Evolutionary conservation across 2,113 vertebrate species (phyloP).

Genomic region (Sylvilagus bachmani): DNA sequence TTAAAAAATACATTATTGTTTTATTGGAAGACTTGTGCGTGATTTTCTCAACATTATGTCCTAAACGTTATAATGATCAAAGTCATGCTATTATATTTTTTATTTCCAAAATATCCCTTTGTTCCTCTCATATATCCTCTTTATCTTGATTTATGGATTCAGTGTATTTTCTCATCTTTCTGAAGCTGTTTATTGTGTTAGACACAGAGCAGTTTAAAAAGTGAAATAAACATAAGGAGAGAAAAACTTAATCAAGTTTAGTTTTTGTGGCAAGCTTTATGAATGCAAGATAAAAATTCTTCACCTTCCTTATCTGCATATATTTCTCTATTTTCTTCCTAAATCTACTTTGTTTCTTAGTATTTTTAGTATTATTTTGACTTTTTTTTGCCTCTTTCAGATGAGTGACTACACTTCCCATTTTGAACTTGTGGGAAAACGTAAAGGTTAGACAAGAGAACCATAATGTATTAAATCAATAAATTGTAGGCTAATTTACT

Average conservation of each 20-base stretch:
- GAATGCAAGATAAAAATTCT: neutral
- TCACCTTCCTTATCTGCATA: neutral
- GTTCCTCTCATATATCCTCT: neutral
- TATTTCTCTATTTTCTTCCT: neutral
- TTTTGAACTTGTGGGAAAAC: slow-evolving; percentile 52
- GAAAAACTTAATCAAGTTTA: neutral
- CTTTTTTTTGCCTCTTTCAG: slow-evolving; percentile 78
- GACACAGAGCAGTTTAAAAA: neutral
- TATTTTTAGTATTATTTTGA: slow-evolving; percentile 59
- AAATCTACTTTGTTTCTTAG: slow-evolving; percentile 15
- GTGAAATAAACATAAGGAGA: neutral
- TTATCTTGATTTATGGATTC: neutral
- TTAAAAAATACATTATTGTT: neutral
- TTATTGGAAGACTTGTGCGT: neutral
- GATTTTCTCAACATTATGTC: neutral
- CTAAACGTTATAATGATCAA: neutral
- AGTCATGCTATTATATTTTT: neutral
- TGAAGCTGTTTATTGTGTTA: neutral
- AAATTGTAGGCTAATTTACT: slow-evolving; percentile 60
- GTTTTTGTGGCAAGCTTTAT: neutral
- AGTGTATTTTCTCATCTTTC: neutral
- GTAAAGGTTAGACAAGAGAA: slow-evolving; percentile 33
- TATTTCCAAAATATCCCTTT: neutral
- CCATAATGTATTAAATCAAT: neutral
- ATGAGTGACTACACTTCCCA: slow-evolving; percentile 73